Evolutionary conservation across 2,888 invertebrate genomes (phyloP).

Genomic region (Rhopalosiphum nymphaeae): DNA sequence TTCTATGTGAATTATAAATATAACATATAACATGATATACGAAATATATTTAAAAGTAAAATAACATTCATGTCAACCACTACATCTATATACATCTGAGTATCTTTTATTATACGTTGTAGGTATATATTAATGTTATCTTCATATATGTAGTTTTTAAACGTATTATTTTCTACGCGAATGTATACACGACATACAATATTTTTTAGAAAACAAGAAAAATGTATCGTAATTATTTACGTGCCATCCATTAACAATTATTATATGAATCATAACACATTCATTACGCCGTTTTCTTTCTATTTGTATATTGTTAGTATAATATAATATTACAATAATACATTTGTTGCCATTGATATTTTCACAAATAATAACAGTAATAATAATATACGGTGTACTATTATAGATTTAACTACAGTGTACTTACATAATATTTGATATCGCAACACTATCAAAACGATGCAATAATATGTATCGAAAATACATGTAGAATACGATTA

Average conservation of each 20-base stretch:
- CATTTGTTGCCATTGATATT: neutral
- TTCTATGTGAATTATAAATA: neutral
- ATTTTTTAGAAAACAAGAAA: neutral
- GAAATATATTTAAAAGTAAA: neutral
- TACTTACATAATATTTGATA: neutral
- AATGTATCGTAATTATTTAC: neutral
- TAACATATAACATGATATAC: neutral
- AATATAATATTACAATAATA: neutral
- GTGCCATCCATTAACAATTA: neutral
- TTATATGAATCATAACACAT: neutral
- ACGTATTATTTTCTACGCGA: neutral
- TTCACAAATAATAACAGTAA: neutral
- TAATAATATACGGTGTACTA: neutral
- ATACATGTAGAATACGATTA: neutral
- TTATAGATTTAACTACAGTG: neutral
- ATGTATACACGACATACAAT: neutral
- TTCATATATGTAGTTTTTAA: neutral
- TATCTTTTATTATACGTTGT: neutral
- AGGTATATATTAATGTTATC: neutral
- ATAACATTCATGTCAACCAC: neutral
- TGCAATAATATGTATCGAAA: constrained; percentile 21
- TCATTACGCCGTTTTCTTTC: neutral
- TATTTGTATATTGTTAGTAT: neutral
- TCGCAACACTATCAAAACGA: neutral
- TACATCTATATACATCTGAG: neutral